These are phyloP conservation scores for Pseudomyrmex cubaensis DNA, from an alignment of 1,140 invertebrate species.

Conservation along the genomic window DNA sequence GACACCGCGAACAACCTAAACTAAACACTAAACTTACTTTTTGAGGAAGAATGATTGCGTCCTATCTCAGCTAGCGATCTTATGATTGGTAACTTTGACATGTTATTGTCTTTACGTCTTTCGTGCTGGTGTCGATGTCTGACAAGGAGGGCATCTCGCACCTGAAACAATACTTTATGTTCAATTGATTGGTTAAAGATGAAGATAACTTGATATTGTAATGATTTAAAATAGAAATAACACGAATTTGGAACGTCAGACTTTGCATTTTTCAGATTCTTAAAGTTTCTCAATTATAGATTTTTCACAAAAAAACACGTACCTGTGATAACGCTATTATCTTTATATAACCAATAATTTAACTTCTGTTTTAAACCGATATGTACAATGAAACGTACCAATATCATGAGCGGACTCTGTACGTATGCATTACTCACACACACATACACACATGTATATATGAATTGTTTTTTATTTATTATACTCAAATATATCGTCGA, in stretches of 20 bases:
- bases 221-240: slow-evolving; percentile 31
- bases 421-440: too few relatives aligned
- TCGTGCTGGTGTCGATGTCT: slow-evolving; percentile 98
- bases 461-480: too few relatives aligned
- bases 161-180: slow-evolving; percentile 79
- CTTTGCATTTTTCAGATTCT: background rate
- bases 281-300: background rate
- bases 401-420: background rate
- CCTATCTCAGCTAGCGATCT: slow-evolving; percentile 98
- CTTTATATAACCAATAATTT: slow-evolving; percentile 5
- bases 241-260: background rate
- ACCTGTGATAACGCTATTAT: background rate
- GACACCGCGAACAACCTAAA: background rate
- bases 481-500: slow-evolving; percentile 5
- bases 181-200: background rate
- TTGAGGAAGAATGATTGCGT: slow-evolving; percentile 96
- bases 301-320: background rate
- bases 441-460: too few relatives aligned
- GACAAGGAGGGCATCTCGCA: slow-evolving; percentile 94
- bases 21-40: slow-evolving; percentile 90
- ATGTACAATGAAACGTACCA: background rate
- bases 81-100: slow-evolving; percentile 96
- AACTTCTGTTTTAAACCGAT: background rate
- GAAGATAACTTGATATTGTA: background rate
- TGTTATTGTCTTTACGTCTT: slow-evolving; percentile 90